Percentiles rank a stretch among this genome's conserved stretches.
Evolutionary conservation across 2,888 invertebrate genomes (phyloP).

Genomic region (Polyommatus iphigenia): DNA sequence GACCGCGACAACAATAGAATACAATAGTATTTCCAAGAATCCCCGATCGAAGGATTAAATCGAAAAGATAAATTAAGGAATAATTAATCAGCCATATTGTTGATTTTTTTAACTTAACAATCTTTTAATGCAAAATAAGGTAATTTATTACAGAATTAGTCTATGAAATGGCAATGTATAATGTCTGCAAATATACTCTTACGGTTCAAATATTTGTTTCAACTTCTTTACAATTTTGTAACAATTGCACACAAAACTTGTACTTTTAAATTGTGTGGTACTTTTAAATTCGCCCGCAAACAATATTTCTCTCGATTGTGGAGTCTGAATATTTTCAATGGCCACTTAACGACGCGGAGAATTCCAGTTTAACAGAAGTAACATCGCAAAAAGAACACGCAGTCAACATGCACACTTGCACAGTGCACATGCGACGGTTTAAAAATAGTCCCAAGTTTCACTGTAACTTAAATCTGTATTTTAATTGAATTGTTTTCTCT

Average conservation of each 20-base stretch:
- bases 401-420: slow-evolving; percentile 44
- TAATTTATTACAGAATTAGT: too few species aligned
- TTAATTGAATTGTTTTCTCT: slow-evolving; percentile 36
- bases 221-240: neutral
- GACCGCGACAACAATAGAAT: too few species aligned
- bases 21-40: too few species aligned
- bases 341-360: slow-evolving; percentile 45
- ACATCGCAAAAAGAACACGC: slow-evolving; percentile 51
- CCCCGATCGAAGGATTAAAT: too few species aligned
- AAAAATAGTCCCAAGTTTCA: slow-evolving; percentile 50
- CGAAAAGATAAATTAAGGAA: too few species aligned
- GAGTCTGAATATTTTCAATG: slow-evolving; percentile 39
- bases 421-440: slow-evolving; percentile 50
- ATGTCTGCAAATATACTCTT: too few species aligned
- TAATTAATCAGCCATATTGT: too few species aligned
- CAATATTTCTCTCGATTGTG: slow-evolving; percentile 33
- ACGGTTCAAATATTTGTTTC: neutral
- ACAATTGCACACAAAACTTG: slow-evolving; percentile 2
- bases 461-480: slow-evolving; percentile 44
- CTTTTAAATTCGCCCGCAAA: slow-evolving; percentile 31
- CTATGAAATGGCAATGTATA: too few species aligned
- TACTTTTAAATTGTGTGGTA: slow-evolving; percentile 26
- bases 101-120: too few species aligned
- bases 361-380: slow-evolving; percentile 45
- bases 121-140: too few species aligned